phyloP scores from a whole-genome alignment of 2,113 vertebrate genomes.

The Eptesicus fuscus region DNA sequence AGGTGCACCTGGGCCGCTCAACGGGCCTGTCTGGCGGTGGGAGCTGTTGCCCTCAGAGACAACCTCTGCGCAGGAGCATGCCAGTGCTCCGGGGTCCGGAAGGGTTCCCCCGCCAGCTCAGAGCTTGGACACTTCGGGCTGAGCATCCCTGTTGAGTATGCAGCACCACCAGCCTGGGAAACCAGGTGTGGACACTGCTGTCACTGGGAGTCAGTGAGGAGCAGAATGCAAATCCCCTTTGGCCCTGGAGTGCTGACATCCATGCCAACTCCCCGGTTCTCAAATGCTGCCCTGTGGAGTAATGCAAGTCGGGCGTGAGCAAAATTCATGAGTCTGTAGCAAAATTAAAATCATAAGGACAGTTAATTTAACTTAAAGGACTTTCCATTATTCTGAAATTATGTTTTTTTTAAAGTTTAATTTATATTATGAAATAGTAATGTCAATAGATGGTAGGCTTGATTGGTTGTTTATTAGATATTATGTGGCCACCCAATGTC shows the following conservation, averaged over 20 bases:
- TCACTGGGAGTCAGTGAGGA: background rate
- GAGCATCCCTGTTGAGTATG: background rate
- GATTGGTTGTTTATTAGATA: background rate
- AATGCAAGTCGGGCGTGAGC: background rate
- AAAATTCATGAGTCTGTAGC: background rate
- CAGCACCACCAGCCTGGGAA: background rate
- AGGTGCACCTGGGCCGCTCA: background rate
- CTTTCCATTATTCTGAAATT: background rate
- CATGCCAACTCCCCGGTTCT: background rate
- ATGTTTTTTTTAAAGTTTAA: background rate
- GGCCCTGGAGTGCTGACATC: background rate
- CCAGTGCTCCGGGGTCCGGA: fast-evolving
- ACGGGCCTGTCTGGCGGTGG: background rate
- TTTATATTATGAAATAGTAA: background rate
- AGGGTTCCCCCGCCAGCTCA: background rate
- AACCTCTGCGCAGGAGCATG: background rate
- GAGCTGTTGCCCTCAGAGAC: background rate
- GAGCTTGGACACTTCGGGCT: background rate
- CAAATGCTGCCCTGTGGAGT: background rate
- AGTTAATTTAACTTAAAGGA: background rate
- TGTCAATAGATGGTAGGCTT: background rate
- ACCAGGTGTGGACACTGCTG: background rate
- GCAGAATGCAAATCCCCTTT: background rate
- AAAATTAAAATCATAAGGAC: background rate
- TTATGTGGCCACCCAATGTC: background rate